Percentiles rank a stretch among this genome's conserved stretches.
Evolutionary conservation across 2,113 vertebrate genomes (phyloP).

Genomic region (Paramisgurnus dabryanus): DNA sequence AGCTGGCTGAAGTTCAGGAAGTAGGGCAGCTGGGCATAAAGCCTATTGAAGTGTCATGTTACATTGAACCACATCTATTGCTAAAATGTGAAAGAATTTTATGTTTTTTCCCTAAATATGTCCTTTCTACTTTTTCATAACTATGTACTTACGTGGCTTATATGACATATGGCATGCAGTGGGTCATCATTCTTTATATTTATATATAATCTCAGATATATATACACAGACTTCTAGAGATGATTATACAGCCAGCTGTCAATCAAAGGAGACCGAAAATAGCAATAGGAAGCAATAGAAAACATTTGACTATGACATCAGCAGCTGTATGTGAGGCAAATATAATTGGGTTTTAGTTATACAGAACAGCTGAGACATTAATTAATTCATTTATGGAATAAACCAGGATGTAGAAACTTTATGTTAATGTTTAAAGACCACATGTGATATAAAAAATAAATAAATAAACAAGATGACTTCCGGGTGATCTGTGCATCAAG

Average conservation of each 20-base stretch:
- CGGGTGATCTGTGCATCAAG: conserved; percentile 9
- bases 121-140: no score
- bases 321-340: neutral
- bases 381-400: conserved; percentile 19
- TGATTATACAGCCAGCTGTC: no score
- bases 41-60: no score
- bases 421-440: neutral
- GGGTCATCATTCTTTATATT: no score
- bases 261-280: neutral
- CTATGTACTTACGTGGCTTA: no score
- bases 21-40: no score
- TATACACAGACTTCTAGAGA: neutral
- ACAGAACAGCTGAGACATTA: conserved; percentile 29
- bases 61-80: no score
- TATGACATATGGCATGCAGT: no score
- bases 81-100: no score
- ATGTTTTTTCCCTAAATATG: no score
- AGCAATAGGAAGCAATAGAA: neutral
- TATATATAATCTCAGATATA: no score
- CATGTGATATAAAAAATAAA: neutral
- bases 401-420: conserved; percentile 4
- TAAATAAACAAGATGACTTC: neutral
- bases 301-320: conserved; percentile 33
- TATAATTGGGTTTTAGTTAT: conserved; percentile 13
- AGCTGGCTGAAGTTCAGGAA: no score